phyloP scores from a whole-genome alignment of 37 sponge, comb jelly and placozoan genomes.

The Halichondria panicea region DNA sequence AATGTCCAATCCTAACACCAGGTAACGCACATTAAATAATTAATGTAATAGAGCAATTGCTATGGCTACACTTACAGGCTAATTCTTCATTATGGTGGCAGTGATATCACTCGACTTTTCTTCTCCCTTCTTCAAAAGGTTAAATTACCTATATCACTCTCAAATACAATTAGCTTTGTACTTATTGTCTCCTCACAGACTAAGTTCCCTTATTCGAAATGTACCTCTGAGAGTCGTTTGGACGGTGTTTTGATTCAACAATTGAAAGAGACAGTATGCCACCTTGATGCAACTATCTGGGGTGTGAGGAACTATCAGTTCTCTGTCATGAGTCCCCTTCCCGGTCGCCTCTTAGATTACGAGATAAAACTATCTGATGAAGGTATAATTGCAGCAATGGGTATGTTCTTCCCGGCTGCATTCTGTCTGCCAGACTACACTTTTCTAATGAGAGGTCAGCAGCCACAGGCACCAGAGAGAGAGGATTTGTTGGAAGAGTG shows the following conservation, averaged over 20 bases:
- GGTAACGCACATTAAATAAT: constrained; percentile 28
- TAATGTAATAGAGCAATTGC: no score
- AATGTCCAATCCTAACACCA: constrained; percentile 83
- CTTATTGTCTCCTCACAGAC: constrained; percentile 18
- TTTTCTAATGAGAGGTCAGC: constrained; percentile 52
- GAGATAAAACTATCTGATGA: constrained; percentile 55
- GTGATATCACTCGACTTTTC: constrained; percentile 84
- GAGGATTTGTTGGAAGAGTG: constrained; percentile 75
- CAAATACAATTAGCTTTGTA: constrained; percentile 1
- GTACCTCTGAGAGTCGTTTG: constrained; percentile 42
- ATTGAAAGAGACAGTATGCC: constrained; percentile 86
- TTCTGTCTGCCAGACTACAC: constrained; percentile 62
- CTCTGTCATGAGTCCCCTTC: constrained; percentile 32
- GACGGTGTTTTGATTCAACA: constrained; percentile 76
- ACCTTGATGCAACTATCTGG: constrained; percentile 58
- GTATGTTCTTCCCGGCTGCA: constrained; percentile 54
- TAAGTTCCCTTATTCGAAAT: constrained; percentile 78
- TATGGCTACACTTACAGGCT: constrained; percentile 51
- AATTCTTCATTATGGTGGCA: constrained; percentile 80
- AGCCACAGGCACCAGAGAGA: constrained; percentile 25
- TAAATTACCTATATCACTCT: constrained; percentile 4
- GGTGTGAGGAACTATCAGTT: constrained; percentile 35
- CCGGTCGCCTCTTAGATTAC: constrained; percentile 35
- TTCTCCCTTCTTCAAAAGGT: constrained; percentile 73
- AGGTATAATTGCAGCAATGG: constrained; percentile 48